phyloP scores from a whole-genome alignment of 2,113 vertebrate genomes.

The Marmota flaviventris region DNA sequence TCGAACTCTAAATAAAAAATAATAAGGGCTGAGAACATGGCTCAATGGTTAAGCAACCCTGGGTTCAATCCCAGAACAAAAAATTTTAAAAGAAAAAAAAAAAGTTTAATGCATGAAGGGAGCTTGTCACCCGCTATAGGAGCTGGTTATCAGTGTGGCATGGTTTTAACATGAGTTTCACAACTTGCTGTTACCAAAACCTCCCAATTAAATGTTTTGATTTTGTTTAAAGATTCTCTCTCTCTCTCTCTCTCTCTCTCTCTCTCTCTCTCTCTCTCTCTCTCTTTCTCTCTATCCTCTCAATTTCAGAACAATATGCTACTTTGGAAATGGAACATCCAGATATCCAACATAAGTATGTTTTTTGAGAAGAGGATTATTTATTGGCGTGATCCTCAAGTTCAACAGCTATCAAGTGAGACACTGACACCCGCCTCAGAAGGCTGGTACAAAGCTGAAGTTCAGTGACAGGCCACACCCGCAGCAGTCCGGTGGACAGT shows the following conservation, averaged over 20 bases:
- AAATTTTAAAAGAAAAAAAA: neutral
- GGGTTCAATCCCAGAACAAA: neutral
- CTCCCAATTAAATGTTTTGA: neutral
- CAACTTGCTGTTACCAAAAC: neutral
- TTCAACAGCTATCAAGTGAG: slow-evolving; percentile 21
- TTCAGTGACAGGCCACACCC: neutral
- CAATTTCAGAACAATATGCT: neutral
- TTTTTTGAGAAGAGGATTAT: neutral
- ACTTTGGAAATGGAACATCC: neutral
- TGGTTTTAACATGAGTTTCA: neutral
- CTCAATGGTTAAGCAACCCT: neutral
- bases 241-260: neutral
- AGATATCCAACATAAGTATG: neutral
- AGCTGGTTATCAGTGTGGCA: neutral
- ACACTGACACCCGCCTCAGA: neutral
- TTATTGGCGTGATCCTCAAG: neutral
- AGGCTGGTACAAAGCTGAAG: neutral
- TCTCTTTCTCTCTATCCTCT: no score
- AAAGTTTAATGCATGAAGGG: neutral
- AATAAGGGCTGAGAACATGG: neutral
- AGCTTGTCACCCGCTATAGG: neutral
- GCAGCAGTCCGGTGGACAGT: neutral
- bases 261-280: no score
- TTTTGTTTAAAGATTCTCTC: neutral
- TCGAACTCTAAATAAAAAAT: neutral